Conservation (phyloP, 2,113 vertebrate genomes). For the Lophius piscatorius region DNA sequence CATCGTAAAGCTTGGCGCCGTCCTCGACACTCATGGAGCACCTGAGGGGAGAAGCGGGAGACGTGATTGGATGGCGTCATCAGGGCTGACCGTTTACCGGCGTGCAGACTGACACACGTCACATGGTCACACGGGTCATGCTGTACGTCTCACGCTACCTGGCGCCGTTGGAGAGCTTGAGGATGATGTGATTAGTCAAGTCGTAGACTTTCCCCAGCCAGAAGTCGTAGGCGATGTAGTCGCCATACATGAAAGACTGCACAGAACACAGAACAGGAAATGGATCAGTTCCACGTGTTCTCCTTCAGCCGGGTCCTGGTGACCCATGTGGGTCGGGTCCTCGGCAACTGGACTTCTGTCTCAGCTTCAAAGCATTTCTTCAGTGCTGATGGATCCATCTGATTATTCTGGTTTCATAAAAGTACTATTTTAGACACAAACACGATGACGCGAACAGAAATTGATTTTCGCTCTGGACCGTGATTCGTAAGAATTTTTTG, state of each 20-base stretch:
- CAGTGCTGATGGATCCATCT: too few relatives aligned
- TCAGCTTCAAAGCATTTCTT: too few relatives aligned
- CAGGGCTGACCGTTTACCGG: constrained; percentile 3
- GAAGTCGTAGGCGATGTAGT: constrained; percentile 98
- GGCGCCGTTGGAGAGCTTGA: constrained; percentile 97
- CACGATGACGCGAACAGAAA: too few relatives aligned
- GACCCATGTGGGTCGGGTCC: too few relatives aligned
- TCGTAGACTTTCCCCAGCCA: constrained; percentile 99
- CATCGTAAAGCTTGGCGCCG: constrained; percentile 95
- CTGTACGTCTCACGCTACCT: constrained; percentile 79
- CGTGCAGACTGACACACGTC: neutral
- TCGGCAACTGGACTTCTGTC: too few relatives aligned
- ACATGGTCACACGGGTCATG: neutral
- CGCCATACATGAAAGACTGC: constrained; percentile 97
- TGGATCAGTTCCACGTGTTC: neutral
- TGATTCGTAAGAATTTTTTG: too few relatives aligned
- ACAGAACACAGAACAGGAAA: neutral
- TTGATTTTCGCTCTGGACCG: too few relatives aligned
- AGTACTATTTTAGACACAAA: neutral
- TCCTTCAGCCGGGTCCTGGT: too few relatives aligned
- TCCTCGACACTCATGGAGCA: constrained; percentile 99
- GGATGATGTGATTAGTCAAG: constrained; percentile 95
- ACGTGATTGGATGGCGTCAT: constrained; percentile 10
- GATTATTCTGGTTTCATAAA: neutral
- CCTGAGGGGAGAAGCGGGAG: constrained; percentile 70